Evolutionary conservation across 2,113 vertebrate species (phyloP), one percentile per base, ranked within the genome.

Genomic region (Anas platyrhynchos): DNA sequence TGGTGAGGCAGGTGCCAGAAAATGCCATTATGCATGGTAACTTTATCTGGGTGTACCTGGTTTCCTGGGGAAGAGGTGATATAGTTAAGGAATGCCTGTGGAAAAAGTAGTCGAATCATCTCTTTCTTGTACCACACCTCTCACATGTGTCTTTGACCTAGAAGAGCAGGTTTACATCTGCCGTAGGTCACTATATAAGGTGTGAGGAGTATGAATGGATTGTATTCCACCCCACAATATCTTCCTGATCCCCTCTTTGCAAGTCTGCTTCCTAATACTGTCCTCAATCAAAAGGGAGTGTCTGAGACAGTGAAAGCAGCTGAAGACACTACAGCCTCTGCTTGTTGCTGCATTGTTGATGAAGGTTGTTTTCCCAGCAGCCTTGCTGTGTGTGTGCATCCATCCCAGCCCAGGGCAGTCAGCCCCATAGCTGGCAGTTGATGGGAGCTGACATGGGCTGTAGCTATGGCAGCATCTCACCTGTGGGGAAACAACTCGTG

Each of bases 221-320:
- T 23, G 17, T 36, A 18, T 48, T 54, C 44, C 1, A 2, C 29
- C 11, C 13, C 18, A 0, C 21, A n/a, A 29, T 38, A 34, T 13
- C 38, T 10, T 61, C n/a, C 7, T 5, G 4, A 36, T 27, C 44
- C 16, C 25, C 15, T 23, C 41, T 22, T 25, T 32, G 1, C 21
- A 3, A n/a, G 15, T 27, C 58, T 58, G 11, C 65, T 81, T 86
- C 44, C 65, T 13, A 31, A 0, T 3, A 17, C 38, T 7, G 8
- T 34, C 43, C 74, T 65, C 52, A 23, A 2, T 46, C 43, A 14
- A 25, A 3, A 0, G 0, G 11, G 1, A 0, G 26, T 52, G 32
- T 32, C 7, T 0, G 6, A 56, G 34, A 13, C 8, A 12, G 59
- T 65, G 86, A 77, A 36, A 48, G 73, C 27, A 43, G 50, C 50